Conservation (phyloP, 2,797 vertebrate genomes). For the Hemibagrus guttatus region DNA sequence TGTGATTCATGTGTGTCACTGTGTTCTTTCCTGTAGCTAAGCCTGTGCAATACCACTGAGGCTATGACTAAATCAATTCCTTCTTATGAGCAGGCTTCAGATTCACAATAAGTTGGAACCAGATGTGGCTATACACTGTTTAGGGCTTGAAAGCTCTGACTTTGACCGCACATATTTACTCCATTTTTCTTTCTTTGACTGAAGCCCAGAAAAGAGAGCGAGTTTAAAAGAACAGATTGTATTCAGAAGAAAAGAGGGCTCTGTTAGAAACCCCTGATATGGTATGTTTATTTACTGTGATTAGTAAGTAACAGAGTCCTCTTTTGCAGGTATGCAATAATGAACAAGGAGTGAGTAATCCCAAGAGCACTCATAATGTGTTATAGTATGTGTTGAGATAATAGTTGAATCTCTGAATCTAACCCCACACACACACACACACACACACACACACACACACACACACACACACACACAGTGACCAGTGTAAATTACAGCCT, state of each 20-base stretch:
- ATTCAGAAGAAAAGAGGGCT: slow-evolving; percentile 16
- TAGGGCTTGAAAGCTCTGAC: slow-evolving; percentile 48
- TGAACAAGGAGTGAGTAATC: slow-evolving; percentile 1
- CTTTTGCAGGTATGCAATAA: background rate
- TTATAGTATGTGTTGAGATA: background rate
- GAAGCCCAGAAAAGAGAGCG: background rate
- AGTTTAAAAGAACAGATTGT: slow-evolving; percentile 37
- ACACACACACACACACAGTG: background rate
- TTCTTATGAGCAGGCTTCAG: background rate
- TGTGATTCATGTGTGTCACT: background rate
- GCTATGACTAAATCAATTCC: background rate
- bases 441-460: background rate
- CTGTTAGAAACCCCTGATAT: slow-evolving; percentile 28
- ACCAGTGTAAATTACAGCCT: slow-evolving; percentile 7
- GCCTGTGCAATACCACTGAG: background rate
- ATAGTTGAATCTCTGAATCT: background rate
- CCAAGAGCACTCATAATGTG: background rate
- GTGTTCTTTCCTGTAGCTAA: background rate
- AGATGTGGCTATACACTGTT: slow-evolving; percentile 63
- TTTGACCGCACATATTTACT: slow-evolving; percentile 61
- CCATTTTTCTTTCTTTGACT: slow-evolving; percentile 48
- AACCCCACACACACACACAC: background rate
- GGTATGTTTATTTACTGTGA: background rate
- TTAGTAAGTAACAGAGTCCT: background rate
- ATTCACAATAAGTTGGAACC: slow-evolving; percentile 45